Percentiles rank a stretch among this genome's conserved stretches.
phyloP scores from a whole-genome alignment of 2,113 vertebrate species.

The Oryzias celebensis region DNA sequence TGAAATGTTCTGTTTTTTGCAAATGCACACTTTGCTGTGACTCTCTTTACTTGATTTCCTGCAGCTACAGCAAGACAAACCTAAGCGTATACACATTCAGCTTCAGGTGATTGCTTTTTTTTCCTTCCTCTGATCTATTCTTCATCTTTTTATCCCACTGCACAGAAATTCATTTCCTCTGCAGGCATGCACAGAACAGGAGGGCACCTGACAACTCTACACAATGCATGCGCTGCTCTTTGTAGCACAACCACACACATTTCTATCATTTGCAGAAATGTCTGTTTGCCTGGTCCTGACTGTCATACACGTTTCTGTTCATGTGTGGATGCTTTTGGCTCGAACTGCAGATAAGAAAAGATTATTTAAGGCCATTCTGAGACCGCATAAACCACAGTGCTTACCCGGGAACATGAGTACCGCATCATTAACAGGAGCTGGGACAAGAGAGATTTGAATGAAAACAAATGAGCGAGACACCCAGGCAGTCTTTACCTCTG shows the following conservation, averaged over 20 bases:
- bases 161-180: slow-evolving; percentile 33
- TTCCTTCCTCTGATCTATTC: slow-evolving; percentile 5
- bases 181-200: slow-evolving; percentile 20
- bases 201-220: neutral
- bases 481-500: neutral
- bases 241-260: neutral
- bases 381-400: neutral
- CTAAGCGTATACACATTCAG: slow-evolving; percentile 11
- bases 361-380: slow-evolving; percentile 2
- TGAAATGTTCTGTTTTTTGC: neutral
- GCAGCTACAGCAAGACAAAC: slow-evolving; percentile 8
- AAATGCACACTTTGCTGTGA: slow-evolving; percentile 1
- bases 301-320: slow-evolving; percentile 1
- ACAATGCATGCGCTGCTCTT: neutral
- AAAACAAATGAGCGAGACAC: neutral
- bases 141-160: slow-evolving; percentile 17
- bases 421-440: neutral
- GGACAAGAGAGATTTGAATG: neutral
- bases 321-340: slow-evolving; percentile 8
- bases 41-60: slow-evolving; percentile 1
- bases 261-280: neutral
- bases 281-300: slow-evolving; percentile 7
- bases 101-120: slow-evolving; percentile 17
- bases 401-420: slow-evolving; percentile 10
- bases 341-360: slow-evolving; percentile 9